Conservation (phyloP, 2,797 vertebrate genomes). For the Rhinatrema bivittatum region DNA sequence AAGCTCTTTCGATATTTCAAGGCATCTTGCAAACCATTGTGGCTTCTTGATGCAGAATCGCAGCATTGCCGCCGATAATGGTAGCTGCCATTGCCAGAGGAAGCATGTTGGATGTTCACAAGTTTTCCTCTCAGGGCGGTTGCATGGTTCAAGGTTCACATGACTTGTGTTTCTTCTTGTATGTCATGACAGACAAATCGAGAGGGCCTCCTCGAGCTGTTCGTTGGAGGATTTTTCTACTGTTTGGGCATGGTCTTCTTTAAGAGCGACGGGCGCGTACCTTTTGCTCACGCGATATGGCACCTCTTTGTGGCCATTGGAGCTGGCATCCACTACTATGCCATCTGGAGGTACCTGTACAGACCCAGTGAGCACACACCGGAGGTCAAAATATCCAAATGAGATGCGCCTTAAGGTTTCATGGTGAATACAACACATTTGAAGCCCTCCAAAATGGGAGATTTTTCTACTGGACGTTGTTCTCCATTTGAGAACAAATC, state of each 20-base stretch:
- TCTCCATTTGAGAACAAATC: no score
- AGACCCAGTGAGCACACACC: constrained; percentile 32
- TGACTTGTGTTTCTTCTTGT: background rate
- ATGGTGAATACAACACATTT: rapidly evolving
- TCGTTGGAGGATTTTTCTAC: constrained; percentile 80
- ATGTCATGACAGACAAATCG: constrained; percentile 70
- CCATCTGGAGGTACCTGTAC: constrained; percentile 93
- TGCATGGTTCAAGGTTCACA: no score
- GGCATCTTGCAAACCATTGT: no score
- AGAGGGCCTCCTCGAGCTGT: constrained; percentile 78
- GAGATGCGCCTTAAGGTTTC: constrained; percentile 8
- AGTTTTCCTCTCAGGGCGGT: no score
- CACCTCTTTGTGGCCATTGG: constrained; percentile 89
- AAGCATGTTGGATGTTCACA: no score
- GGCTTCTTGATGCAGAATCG: no score
- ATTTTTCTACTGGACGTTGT: rapidly evolving
- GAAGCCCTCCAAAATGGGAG: background rate
- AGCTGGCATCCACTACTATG: constrained; percentile 87
- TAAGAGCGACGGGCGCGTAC: constrained; percentile 88
- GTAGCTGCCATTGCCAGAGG: no score
- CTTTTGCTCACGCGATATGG: constrained; percentile 94
- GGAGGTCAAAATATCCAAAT: constrained; percentile 69
- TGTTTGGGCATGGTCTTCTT: constrained; percentile 90
- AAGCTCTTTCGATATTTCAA: no score
- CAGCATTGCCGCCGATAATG: no score